phyloP scores from a whole-genome alignment of 2,888 invertebrate genomes.

The Brachyopa scutellaris region DNA sequence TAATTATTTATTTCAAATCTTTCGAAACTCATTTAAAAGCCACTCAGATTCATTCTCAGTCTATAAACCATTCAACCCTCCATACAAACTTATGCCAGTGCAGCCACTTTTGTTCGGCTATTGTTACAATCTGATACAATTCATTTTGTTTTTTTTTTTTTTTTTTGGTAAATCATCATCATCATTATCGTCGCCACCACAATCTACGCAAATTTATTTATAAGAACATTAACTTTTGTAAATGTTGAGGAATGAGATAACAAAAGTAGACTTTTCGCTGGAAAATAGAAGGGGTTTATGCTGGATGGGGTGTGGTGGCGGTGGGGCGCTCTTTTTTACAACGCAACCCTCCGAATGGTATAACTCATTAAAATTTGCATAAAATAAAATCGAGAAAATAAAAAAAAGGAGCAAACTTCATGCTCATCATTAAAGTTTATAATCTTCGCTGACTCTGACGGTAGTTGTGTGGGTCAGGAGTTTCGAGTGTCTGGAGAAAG shows the following conservation, averaged over 20 bases:
- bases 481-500: slow-evolving; percentile 26
- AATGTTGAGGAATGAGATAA: background rate
- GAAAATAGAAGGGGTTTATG: too few species aligned
- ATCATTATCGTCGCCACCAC: background rate
- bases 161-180: slow-evolving; percentile 8
- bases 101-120: slow-evolving; percentile 25
- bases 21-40: too few species aligned
- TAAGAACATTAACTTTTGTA: slow-evolving; percentile 23
- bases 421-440: slow-evolving; percentile 63
- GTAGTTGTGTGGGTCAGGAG: slow-evolving; percentile 49
- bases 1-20: too few species aligned
- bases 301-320: too few species aligned
- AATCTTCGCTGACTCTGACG: slow-evolving; percentile 44
- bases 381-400: background rate
- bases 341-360: slow-evolving; percentile 31
- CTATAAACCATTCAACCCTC: too few species aligned
- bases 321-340: background rate
- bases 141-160: too few species aligned
- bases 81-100: background rate
- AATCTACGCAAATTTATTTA: slow-evolving; percentile 21
- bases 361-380: slow-evolving; percentile 66
- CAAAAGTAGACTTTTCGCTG: too few species aligned
- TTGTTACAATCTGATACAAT: slow-evolving; percentile 20
- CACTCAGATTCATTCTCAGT: too few species aligned
- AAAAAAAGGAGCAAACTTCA: slow-evolving; percentile 40